These are phyloP conservation scores for Chironomus riparius DNA, from an alignment of 2,888 invertebrate species.

Conservation along the genomic window DNA sequence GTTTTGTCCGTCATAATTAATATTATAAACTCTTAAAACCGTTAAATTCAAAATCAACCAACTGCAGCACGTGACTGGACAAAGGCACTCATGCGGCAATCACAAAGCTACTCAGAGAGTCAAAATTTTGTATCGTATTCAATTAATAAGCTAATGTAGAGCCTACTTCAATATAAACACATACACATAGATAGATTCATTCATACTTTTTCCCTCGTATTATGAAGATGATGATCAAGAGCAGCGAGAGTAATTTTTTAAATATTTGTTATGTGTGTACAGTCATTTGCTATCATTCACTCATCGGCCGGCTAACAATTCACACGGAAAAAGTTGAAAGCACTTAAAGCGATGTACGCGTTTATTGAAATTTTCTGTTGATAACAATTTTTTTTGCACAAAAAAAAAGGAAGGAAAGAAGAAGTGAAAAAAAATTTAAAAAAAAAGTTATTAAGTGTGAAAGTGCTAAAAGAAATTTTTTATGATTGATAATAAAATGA, in stretches of 20 bases:
- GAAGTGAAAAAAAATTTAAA: neutral
- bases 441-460: neutral
- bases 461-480: too few relatives aligned
- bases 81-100: too few relatives aligned
- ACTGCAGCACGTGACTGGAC: too few relatives aligned
- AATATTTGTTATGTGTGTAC: neutral
- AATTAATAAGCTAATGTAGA: too few relatives aligned
- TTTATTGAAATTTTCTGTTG: neutral
- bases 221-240: neutral
- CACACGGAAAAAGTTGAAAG: neutral
- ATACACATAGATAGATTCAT: too few relatives aligned
- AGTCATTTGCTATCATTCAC: neutral
- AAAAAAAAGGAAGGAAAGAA: neutral
- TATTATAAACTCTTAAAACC: too few relatives aligned
- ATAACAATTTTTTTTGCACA: neutral
- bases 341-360: neutral
- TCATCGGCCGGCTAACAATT: neutral
- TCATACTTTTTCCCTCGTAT: too few relatives aligned
- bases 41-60: too few relatives aligned
- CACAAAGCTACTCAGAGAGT: too few relatives aligned
- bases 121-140: too few relatives aligned
- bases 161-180: too few relatives aligned
- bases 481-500: conserved; percentile 14
- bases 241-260: neutral
- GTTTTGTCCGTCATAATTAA: too few relatives aligned